Percentiles rank a stretch among this genome's conserved stretches.
Evolutionary conservation across 2,888 invertebrate genomes (phyloP).

Genomic region (Agrotis ipsilon): DNA sequence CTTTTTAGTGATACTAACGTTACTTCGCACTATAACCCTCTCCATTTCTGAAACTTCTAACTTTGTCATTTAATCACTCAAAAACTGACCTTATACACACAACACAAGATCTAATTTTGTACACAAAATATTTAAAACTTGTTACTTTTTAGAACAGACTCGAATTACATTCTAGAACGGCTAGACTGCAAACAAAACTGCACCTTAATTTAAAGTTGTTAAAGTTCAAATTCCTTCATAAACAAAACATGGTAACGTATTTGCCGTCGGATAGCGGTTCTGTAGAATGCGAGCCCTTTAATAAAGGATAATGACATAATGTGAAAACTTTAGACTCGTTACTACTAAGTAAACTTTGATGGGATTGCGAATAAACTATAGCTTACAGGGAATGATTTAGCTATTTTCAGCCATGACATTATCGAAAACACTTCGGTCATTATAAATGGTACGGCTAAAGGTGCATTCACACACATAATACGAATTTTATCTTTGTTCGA

Average conservation of each 20-base stretch:
- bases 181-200: background rate
- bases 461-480: too few species aligned
- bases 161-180: constrained; percentile 18
- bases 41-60: constrained; percentile 18
- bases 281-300: constrained; percentile 55
- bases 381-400: constrained; percentile 16
- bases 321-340: constrained; percentile 52
- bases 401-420: background rate
- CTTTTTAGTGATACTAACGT: constrained; percentile 70
- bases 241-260: constrained; percentile 23
- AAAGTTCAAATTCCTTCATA: constrained; percentile 21
- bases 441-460: too few species aligned
- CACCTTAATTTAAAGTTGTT: rapidly evolving
- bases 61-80: background rate
- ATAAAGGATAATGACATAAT: constrained; percentile 59
- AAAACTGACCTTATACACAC: background rate
- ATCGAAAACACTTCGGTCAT: constrained; percentile 1
- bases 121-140: background rate
- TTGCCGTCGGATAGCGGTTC: constrained; percentile 31
- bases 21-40: constrained; percentile 64
- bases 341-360: constrained; percentile 25
- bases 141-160: constrained; percentile 1
- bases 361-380: constrained; percentile 22
- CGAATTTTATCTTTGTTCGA: background rate
- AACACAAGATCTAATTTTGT: background rate